Conservation (phyloP, 2,113 vertebrate species). For the Megaleporinus macrocephalus region DNA sequence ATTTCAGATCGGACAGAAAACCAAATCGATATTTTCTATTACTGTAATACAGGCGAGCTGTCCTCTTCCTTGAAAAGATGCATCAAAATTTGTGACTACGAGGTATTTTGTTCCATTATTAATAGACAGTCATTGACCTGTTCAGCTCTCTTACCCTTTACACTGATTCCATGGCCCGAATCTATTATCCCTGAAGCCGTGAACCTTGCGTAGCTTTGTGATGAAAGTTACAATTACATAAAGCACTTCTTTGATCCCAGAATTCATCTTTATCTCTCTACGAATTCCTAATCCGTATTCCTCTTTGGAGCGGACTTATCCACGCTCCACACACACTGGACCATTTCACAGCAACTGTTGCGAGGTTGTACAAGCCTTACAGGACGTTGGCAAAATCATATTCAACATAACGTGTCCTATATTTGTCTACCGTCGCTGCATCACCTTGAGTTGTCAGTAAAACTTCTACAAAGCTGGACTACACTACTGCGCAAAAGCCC, state of each 20-base stretch:
- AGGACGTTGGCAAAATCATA: not conserved
- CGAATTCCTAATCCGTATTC: not conserved
- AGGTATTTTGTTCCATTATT: conserved; percentile 10
- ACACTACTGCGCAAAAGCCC: no score
- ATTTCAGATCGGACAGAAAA: conserved; percentile 15
- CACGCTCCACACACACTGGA: not conserved
- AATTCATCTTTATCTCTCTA: not conserved
- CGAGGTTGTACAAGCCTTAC: no score
- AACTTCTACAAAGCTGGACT: no score
- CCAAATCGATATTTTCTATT: conserved; percentile 26
- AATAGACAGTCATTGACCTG: conserved; percentile 6
- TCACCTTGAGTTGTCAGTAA: no score
- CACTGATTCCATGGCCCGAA: not conserved
- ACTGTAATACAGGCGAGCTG: not conserved
- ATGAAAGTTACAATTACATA: conserved; percentile 3
- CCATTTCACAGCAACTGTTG: not conserved
- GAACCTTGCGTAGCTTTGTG: not conserved
- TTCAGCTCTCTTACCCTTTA: not conserved
- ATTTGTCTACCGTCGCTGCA: no score
- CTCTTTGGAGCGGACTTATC: not conserved
- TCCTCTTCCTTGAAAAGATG: conserved; percentile 7
- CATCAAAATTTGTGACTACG: not conserved
- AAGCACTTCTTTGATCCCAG: not conserved
- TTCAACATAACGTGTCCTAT: no score
- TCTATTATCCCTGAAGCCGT: not conserved